These are phyloP conservation scores for Zaprionus gabonicus DNA, from an alignment of 1,140 invertebrate genomes.

Conservation along the genomic window DNA sequence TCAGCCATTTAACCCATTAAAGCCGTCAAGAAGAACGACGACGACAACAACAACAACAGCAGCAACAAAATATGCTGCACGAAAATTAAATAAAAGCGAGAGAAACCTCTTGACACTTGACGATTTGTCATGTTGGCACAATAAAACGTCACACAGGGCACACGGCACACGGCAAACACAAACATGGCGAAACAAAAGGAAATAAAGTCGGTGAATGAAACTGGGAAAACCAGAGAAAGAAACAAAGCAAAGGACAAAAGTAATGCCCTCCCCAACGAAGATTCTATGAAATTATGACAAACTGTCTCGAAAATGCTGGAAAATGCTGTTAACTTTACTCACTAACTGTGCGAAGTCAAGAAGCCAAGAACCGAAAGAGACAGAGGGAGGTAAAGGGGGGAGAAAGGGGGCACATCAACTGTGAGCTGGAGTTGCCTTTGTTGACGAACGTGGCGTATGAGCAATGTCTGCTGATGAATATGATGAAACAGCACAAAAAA, in stretches of 20 bases:
- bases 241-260: constrained; percentile 5
- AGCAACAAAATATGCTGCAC: constrained; percentile 6
- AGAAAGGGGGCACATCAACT: constrained; percentile 47
- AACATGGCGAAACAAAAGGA: constrained; percentile 9
- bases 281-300: constrained; percentile 82
- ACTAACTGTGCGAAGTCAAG: constrained; percentile 52
- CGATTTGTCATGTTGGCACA: constrained; percentile 82
- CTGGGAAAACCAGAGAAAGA: constrained; percentile 20
- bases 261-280: constrained; percentile 34
- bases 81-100: constrained; percentile 69
- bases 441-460: constrained; percentile 78
- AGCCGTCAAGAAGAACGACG: constrained; percentile 17
- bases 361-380: constrained; percentile 25
- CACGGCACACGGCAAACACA: not conserved
- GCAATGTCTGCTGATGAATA: constrained; percentile 80
- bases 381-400: not conserved
- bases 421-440: constrained; percentile 58
- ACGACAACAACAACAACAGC: not conserved
- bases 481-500: constrained; percentile 81
- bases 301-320: constrained; percentile 81
- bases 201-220: constrained; percentile 24
- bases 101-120: constrained; percentile 63
- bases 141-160: constrained; percentile 61
- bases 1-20: constrained; percentile 66
- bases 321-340: constrained; percentile 77